Evolutionary conservation across 2,797 vertebrate genomes (phyloP).

Genomic region (Ibycter americanus): DNA sequence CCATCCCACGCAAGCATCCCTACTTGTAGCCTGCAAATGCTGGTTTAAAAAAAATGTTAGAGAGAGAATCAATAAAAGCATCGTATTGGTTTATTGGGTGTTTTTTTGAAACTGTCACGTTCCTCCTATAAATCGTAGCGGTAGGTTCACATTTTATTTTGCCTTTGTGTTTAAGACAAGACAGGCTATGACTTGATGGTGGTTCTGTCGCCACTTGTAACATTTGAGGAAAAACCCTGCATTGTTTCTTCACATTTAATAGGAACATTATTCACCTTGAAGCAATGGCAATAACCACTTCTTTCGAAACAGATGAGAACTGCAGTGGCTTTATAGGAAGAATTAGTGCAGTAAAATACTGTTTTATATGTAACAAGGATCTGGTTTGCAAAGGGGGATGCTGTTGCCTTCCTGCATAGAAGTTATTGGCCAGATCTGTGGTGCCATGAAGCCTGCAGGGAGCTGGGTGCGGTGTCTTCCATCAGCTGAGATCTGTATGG

Average conservation of each 20-base stretch:
- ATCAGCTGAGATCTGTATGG: neutral
- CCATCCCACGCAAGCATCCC: neutral
- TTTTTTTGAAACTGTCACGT: neutral
- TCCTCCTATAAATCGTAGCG: neutral
- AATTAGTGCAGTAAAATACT: neutral
- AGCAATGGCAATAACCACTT: neutral
- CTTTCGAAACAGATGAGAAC: neutral
- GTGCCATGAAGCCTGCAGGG: neutral
- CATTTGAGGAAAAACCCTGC: neutral
- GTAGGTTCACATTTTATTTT: neutral
- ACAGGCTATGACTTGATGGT: neutral
- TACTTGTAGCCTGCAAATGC: neutral
- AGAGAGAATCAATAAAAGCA: neutral
- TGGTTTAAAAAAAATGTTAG: neutral
- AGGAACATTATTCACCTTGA: neutral
- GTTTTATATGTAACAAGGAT: neutral
- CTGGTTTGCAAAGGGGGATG: neutral
- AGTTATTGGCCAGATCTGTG: neutral
- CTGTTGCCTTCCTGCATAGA: rapidly evolving
- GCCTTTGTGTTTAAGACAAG: neutral
- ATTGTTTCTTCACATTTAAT: neutral
- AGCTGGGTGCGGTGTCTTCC: neutral
- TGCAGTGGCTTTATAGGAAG: neutral
- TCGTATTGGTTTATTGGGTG: neutral
- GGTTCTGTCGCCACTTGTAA: neutral